phyloP scores from a whole-genome alignment of 2,113 vertebrate genomes.

The Regulus satrapa region DNA sequence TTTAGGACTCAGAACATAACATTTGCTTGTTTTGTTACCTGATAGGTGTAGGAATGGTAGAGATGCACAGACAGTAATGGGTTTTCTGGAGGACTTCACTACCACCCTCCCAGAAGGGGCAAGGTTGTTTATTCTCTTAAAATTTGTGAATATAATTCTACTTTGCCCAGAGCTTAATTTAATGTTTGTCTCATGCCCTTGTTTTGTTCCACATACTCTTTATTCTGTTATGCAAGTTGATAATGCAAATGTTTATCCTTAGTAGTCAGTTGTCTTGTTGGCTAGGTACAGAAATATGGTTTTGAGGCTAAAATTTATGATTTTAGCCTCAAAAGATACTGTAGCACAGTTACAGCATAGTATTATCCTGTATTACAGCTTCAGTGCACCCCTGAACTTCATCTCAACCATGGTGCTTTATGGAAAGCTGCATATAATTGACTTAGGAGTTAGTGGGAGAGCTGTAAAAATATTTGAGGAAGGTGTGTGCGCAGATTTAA shows the following conservation, averaged over 20 bases:
- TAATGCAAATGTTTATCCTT: neutral
- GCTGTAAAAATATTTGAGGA: constrained; percentile 15
- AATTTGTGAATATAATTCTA: neutral
- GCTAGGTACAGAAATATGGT: neutral
- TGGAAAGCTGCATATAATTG: neutral
- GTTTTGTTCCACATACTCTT: neutral
- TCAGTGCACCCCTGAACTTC: neutral
- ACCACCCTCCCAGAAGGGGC: neutral
- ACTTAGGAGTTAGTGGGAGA: neutral
- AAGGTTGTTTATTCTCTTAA: neutral
- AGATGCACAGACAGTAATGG: neutral
- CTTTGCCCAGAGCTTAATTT: neutral
- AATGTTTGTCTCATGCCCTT: neutral
- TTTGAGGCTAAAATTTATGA: neutral
- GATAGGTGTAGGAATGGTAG: neutral
- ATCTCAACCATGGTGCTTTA: neutral
- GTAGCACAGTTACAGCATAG: neutral
- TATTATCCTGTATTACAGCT: neutral
- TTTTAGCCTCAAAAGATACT: neutral
- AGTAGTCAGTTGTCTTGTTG: neutral
- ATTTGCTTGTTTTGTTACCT: neutral
- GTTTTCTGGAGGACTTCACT: neutral
- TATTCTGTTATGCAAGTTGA: neutral
- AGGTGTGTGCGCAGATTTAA: constrained; percentile 10
- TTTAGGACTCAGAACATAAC: neutral